Conservation (phyloP, 2,797 vertebrate species). For the Pseudomugil tenellus region DNA sequence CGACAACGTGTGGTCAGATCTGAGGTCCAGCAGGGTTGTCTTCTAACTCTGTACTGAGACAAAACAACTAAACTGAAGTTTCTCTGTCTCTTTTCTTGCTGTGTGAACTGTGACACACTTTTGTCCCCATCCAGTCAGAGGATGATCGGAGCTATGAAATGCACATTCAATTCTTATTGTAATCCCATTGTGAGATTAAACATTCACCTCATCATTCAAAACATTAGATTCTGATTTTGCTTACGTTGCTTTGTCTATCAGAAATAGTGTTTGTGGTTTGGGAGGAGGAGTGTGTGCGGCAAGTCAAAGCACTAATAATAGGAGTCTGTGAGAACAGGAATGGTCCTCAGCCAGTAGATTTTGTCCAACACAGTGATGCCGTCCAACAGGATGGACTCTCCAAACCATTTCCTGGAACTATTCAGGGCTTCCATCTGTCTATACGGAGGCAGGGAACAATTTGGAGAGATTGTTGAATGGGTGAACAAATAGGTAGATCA, state of each 20-base stretch:
- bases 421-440: constrained; percentile 77
- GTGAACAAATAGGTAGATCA: constrained; percentile 9
- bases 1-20: not conserved
- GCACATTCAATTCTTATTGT: too few relatives aligned
- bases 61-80: too few relatives aligned
- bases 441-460: constrained; percentile 40
- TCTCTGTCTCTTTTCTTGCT: too few relatives aligned
- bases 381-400: constrained; percentile 74
- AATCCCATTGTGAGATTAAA: too few relatives aligned
- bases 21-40: too few relatives aligned
- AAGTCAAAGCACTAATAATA: constrained; percentile 49
- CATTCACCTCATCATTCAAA: too few relatives aligned
- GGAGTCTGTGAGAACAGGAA: constrained; percentile 57
- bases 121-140: too few relatives aligned
- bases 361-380: constrained; percentile 56
- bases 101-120: too few relatives aligned
- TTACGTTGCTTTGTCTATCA: not conserved
- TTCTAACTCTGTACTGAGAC: too few relatives aligned
- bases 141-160: too few relatives aligned
- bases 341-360: constrained; percentile 54
- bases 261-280: constrained; percentile 37
- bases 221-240: not conserved
- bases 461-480: constrained; percentile 24
- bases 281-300: constrained; percentile 53
- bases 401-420: constrained; percentile 70